Evolutionary conservation across 23 tunicate genomes (phyloP).

Genomic region (Trididemnum clinides): DNA sequence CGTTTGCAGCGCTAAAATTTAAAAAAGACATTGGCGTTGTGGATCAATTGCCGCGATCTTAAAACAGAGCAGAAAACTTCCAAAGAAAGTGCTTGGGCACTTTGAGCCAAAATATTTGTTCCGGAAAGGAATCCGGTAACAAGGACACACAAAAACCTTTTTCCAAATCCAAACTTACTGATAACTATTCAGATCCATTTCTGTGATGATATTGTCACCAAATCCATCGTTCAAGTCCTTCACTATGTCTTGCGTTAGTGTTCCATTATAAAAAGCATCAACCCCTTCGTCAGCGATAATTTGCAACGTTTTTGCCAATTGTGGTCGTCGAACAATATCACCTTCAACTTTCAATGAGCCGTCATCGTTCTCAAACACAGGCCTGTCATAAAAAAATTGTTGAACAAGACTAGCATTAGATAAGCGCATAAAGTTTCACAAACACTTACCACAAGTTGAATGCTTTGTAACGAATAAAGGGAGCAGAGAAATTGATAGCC

Average conservation of each 20-base stretch:
- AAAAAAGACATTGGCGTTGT: too few species aligned
- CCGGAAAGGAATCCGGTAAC: too few species aligned
- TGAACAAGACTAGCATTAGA: too few species aligned
- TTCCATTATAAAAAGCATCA: constrained; percentile 76
- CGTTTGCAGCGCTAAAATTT: too few species aligned
- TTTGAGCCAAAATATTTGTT: too few species aligned
- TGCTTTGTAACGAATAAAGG: constrained; percentile 37
- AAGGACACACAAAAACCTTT: too few species aligned
- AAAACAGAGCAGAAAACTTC: too few species aligned
- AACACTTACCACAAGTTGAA: constrained; percentile 67
- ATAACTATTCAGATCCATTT: constrained; percentile 65
- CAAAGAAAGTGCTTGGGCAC: too few species aligned
- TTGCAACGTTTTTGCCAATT: constrained; percentile 76
- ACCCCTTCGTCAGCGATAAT: constrained; percentile 77
- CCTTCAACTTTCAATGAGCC: constrained; percentile 87
- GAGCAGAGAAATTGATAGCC: constrained; percentile 34
- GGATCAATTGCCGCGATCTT: too few species aligned
- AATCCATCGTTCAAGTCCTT: constrained; percentile 72
- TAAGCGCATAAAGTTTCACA: too few species aligned
- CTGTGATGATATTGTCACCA: constrained; percentile 71
- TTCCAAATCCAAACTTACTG: too few species aligned
- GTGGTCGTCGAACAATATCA: constrained; percentile 65
- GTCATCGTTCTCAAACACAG: constrained; percentile 73
- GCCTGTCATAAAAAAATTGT: constrained; percentile 43
- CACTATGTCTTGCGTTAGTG: constrained; percentile 60